Evolutionary conservation across 2,888 invertebrate genomes (phyloP).

Genomic region (Autographa pulchrina): DNA sequence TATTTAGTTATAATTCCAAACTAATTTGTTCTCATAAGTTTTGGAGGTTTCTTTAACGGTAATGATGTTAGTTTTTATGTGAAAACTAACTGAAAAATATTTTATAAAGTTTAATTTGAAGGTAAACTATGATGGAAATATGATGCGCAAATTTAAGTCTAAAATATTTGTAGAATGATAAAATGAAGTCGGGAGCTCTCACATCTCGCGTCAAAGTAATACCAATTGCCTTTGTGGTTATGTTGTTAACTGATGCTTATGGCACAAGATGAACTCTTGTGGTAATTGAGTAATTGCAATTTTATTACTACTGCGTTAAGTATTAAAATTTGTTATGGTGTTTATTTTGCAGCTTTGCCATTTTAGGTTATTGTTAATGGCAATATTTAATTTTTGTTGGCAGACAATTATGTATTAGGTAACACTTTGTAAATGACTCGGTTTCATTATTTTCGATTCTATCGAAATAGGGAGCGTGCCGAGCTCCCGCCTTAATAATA

Average conservation of each 20-base stretch:
- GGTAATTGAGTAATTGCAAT: constrained; percentile 14
- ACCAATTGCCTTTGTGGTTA: neutral
- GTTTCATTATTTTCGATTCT: constrained; percentile 82
- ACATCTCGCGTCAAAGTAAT: neutral
- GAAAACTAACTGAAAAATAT: constrained; percentile 35
- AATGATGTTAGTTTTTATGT: constrained; percentile 49
- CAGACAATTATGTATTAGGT: constrained; percentile 39
- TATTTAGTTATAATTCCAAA: constrained; percentile 69
- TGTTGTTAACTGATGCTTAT: neutral
- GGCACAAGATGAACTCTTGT: neutral
- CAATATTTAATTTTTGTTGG: constrained; percentile 36
- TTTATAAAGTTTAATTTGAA: constrained; percentile 12
- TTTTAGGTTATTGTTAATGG: constrained; percentile 40
- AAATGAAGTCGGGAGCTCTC: neutral
- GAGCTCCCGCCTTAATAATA: constrained; percentile 84
- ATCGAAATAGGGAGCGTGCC: constrained; percentile 84
- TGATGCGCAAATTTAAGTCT: neutral
- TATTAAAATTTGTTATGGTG: constrained; percentile 22
- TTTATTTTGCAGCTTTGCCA: constrained; percentile 29
- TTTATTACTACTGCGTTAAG: constrained; percentile 14
- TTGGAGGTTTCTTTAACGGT: constrained; percentile 46
- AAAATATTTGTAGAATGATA: neutral
- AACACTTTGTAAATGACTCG: constrained; percentile 61
- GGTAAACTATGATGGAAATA: constrained; percentile 6
- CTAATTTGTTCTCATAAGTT: constrained; percentile 63